Conservation (phyloP, 2,797 vertebrate species). For the Acrossocheilus fasciatus region DNA sequence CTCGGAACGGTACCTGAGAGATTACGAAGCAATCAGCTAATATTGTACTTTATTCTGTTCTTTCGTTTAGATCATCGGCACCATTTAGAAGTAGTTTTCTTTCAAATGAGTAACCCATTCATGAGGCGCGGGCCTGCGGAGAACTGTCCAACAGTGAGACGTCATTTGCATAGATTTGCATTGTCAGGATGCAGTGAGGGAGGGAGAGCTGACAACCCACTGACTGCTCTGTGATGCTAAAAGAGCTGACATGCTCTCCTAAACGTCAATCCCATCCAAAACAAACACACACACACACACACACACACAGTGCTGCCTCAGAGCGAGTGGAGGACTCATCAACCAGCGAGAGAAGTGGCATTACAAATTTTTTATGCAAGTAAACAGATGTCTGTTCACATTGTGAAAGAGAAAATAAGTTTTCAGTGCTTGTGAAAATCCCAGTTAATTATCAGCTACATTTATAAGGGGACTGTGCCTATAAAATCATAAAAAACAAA, state of each 20-base stretch:
- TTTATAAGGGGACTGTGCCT: conserved; percentile 74
- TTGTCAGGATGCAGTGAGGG: conserved; percentile 77
- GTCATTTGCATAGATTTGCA: conserved; percentile 79
- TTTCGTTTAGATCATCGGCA: conserved; percentile 13
- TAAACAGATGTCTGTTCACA: conserved; percentile 78
- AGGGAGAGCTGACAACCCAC: conserved; percentile 76
- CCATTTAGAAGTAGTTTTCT: conserved; percentile 29
- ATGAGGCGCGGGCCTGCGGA: conserved; percentile 60
- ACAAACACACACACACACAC: conserved; percentile 26
- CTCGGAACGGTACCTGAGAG: not conserved
- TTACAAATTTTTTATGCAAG: conserved; percentile 73
- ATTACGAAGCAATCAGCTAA: not conserved
- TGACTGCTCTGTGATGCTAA: conserved; percentile 70
- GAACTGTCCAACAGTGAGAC: conserved; percentile 75
- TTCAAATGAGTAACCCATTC: conserved; percentile 34
- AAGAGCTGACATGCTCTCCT: conserved; percentile 73
- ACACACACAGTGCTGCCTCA: conserved; percentile 49
- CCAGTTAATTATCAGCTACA: conserved; percentile 58
- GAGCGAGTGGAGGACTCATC: conserved; percentile 34
- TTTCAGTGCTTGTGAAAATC: conserved; percentile 52
- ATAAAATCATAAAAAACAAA: conserved; percentile 82
- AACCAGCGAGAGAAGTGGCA: conserved; percentile 31
- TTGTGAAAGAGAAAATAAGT: conserved; percentile 75
- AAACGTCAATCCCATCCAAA: conserved; percentile 54
- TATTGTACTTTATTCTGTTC: conserved; percentile 21